Conservation (phyloP, 2,797 vertebrate species). For the Tympanoctomys barrerae region DNA sequence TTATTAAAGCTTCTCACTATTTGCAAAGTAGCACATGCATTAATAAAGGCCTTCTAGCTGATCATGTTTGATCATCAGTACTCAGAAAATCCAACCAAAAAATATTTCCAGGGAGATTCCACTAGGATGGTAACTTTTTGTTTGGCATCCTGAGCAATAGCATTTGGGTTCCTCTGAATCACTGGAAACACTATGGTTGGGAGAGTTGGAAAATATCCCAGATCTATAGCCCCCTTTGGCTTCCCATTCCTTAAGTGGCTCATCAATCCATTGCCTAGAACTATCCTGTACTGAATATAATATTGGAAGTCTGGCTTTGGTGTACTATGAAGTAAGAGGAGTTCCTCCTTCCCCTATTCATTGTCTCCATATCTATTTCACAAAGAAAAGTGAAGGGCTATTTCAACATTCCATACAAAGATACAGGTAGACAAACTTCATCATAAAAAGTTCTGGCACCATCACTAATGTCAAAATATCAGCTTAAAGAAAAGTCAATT, state of each 20-base stretch:
- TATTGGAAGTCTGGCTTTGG: not conserved
- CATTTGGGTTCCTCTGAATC: not conserved
- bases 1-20: not conserved
- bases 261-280: not conserved
- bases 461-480: not conserved
- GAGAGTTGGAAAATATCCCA: not conserved
- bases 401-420: not conserved
- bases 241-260: not conserved
- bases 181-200: constrained; percentile 8
- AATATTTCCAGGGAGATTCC: constrained; percentile 18
- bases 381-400: constrained; percentile 7
- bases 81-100: constrained; percentile 45
- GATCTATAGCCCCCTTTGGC: not conserved
- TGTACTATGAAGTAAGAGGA: not conserved
- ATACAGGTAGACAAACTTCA: not conserved
- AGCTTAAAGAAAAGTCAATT: constrained; percentile 46
- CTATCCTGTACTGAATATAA: not conserved
- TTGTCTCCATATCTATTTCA: not conserved
- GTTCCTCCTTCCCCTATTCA: not conserved
- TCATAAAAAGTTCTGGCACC: not conserved
- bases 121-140: not conserved
- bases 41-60: constrained; percentile 14
- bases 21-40: constrained; percentile 20
- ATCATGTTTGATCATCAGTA: constrained; percentile 45
- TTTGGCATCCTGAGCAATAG: not conserved